Conservation (phyloP, 1,140 invertebrate genomes). For the Maconellicoccus hirsutus region DNA sequence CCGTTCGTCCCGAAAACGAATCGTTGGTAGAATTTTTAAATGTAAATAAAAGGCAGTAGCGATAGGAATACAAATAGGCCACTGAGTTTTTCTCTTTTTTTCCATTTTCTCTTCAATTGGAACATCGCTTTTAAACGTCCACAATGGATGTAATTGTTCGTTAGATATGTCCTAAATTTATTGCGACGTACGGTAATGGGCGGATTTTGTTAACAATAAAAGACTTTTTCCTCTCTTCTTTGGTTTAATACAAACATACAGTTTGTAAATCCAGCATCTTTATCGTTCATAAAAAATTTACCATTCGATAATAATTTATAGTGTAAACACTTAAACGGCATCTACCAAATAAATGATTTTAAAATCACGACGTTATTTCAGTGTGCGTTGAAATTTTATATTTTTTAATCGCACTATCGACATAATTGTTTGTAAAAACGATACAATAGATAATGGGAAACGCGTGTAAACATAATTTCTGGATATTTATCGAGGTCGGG, state of each 20-base stretch:
- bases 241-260: too few relatives aligned
- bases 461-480: conserved; percentile 15
- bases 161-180: conserved; percentile 17
- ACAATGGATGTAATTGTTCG: conserved; percentile 21
- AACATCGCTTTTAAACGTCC: conserved; percentile 19
- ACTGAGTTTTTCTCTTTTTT: conserved; percentile 11
- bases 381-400: too few relatives aligned
- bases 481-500: conserved; percentile 11
- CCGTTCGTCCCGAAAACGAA: conserved; percentile 5
- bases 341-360: too few relatives aligned
- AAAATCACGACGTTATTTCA: too few relatives aligned
- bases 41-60: conserved; percentile 14
- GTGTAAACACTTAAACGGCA: too few relatives aligned
- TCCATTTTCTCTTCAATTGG: conserved; percentile 20
- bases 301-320: too few relatives aligned
- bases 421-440: conserved; percentile 15
- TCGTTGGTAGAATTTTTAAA: conserved; percentile 20
- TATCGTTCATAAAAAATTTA: too few relatives aligned
- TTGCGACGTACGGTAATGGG: conserved; percentile 17
- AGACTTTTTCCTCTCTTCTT: conserved; percentile 15
- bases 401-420: background rate
- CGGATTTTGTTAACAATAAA: conserved; percentile 18
- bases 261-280: too few relatives aligned
- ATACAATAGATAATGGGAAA: background rate
- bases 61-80: conserved; percentile 20